A percentile compares a stretch with the other conserved stretches of the same genome.
Conservation (phyloP, 2,113 vertebrate species). For the Campylomormyrus numenius region DNA sequence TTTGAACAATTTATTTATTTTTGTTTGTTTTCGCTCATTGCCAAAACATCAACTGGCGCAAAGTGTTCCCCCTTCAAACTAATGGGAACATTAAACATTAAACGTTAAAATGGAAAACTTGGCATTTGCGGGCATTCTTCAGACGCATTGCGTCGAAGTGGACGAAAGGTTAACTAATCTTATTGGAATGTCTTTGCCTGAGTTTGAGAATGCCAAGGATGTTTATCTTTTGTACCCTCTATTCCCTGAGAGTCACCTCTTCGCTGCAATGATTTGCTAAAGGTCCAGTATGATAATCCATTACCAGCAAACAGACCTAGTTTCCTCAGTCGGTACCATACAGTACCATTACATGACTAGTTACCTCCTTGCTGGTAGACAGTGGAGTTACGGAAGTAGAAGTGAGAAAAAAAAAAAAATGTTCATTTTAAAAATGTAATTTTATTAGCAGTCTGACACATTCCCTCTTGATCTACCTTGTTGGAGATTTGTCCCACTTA, state of each 20-base stretch:
- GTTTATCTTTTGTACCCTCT: not conserved
- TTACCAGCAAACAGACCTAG: not conserved
- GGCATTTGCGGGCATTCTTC: not conserved
- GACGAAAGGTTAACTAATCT: not conserved
- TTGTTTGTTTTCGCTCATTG: not conserved
- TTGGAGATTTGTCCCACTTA: not conserved
- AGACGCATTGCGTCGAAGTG: not conserved
- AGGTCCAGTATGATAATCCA: not conserved
- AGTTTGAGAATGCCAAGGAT: slow-evolving; percentile 3
- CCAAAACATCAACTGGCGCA: not conserved
- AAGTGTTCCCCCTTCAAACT: not conserved
- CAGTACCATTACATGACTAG: not conserved
- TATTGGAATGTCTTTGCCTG: not conserved
- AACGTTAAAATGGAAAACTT: not conserved
- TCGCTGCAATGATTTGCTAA: not conserved
- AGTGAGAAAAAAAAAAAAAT: not conserved
- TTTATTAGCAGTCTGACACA: not conserved
- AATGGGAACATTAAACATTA: not conserved
- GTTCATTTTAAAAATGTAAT: not conserved
- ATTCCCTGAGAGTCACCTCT: not conserved
- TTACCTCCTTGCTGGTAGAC: not conserved
- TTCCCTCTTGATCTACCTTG: not conserved
- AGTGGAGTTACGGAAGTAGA: not conserved
- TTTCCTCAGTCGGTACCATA: not conserved
- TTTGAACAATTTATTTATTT: not conserved